phyloP scores from a whole-genome alignment of 1,140 invertebrate species.

The Delia radicum region DNA sequence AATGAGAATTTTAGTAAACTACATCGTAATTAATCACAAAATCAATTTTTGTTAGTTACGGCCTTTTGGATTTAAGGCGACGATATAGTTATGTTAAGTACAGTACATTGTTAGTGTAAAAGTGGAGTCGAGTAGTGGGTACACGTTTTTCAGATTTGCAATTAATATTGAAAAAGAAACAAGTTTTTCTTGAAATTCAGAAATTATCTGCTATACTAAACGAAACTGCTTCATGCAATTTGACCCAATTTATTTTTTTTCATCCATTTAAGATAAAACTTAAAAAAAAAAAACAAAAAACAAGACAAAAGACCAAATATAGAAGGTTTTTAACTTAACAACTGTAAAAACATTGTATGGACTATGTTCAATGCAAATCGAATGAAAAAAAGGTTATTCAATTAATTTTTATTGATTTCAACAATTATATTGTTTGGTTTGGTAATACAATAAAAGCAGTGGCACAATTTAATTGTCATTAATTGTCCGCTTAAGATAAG shows the following conservation, averaged over 20 bases:
- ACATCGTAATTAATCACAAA: too few relatives aligned
- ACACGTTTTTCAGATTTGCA: neutral
- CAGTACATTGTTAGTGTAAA: neutral
- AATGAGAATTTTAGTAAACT: too few relatives aligned
- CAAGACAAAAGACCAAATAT: neutral
- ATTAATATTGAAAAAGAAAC: neutral
- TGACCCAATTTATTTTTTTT: neutral
- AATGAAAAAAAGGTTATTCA: neutral
- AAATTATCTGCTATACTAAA: neutral
- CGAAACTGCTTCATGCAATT: neutral
- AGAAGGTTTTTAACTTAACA: neutral
- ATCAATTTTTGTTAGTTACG: too few relatives aligned
- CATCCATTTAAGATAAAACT: neutral
- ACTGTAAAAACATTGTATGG: neutral
- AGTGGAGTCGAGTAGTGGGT: neutral
- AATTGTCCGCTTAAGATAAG: constrained; percentile 1
- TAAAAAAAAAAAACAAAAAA: neutral
- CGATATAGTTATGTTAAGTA: neutral
- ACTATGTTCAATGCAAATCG: too few relatives aligned
- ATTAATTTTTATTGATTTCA: neutral
- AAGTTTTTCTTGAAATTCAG: neutral
- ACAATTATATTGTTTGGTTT: neutral
- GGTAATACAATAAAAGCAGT: neutral
- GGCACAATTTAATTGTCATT: constrained; percentile 1
- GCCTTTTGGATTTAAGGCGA: neutral